phyloP scores from a whole-genome alignment of 2,113 vertebrate genomes.

The Pseudorhombus dupliciocellatus region DNA sequence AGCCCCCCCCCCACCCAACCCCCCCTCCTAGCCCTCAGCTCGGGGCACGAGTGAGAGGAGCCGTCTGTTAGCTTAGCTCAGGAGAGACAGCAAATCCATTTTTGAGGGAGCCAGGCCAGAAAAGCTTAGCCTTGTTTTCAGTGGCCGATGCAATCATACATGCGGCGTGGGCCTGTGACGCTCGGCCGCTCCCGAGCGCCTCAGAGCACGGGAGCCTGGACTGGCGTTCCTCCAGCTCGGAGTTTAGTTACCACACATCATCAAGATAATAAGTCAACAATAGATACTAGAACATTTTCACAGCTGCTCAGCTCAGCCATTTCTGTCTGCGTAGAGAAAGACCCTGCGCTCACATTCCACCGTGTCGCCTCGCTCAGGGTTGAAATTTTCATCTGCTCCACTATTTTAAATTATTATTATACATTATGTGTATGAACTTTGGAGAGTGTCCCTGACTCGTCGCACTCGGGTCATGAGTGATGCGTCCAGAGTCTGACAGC shows the following conservation, averaged over 20 bases:
- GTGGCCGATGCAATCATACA: slow-evolving; percentile 65
- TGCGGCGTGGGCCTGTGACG: slow-evolving; percentile 19
- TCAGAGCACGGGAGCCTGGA: slow-evolving; percentile 21
- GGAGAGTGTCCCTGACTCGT: too few species aligned
- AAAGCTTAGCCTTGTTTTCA: slow-evolving; percentile 59
- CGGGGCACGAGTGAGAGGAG: slow-evolving; percentile 75
- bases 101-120: slow-evolving; percentile 41
- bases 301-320: background rate
- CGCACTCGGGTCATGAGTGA: too few species aligned
- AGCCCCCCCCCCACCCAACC: slow-evolving; percentile 30
- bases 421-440: too few species aligned
- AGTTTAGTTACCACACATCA: too few species aligned
- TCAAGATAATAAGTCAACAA: too few species aligned
- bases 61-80: slow-evolving; percentile 80
- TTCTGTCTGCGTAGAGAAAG: too few species aligned
- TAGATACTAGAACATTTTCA: background rate
- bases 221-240: slow-evolving; percentile 48
- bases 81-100: slow-evolving; percentile 51
- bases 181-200: slow-evolving; percentile 30
- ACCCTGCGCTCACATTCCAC: too few species aligned
- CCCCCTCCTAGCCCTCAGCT: slow-evolving; percentile 64
- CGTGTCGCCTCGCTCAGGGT: too few species aligned
- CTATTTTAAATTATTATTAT: too few species aligned
- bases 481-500: too few species aligned
- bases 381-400: background rate